Conservation (phyloP, 1,140 invertebrate genomes). For the Heliconius melpomene region DNA sequence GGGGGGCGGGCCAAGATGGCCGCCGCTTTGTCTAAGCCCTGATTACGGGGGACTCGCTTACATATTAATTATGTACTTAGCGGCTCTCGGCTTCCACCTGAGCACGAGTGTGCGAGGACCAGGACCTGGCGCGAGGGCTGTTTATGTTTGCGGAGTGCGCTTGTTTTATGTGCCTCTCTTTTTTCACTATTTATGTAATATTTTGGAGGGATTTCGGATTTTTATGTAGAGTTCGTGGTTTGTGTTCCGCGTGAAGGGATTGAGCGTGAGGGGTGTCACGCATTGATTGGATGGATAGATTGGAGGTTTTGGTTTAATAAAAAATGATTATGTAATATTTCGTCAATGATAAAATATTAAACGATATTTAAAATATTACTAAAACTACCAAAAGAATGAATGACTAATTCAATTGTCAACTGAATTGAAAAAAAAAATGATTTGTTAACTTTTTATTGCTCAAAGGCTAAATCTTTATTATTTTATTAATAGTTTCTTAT, state of each 20-base stretch:
- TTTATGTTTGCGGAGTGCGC: constrained; percentile 30
- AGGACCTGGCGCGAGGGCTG: constrained; percentile 14
- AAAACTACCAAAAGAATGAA: too few relatives aligned
- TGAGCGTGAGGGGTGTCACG: neutral
- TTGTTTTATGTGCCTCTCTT: constrained; percentile 24
- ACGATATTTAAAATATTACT: too few relatives aligned
- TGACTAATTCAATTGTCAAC: too few relatives aligned
- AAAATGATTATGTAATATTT: too few relatives aligned
- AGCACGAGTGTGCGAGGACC: constrained; percentile 13
- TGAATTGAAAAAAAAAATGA: too few relatives aligned
- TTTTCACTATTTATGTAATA: constrained; percentile 19
- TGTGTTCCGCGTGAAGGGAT: neutral
- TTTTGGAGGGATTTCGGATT: neutral
- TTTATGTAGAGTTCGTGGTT: neutral
- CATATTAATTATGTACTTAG: constrained; percentile 78
- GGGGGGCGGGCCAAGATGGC: constrained; percentile 65
- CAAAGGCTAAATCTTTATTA: too few relatives aligned
- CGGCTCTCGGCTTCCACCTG: constrained; percentile 50
- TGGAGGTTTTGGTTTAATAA: too few relatives aligned
- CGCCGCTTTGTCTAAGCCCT: constrained; percentile 71
- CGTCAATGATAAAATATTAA: too few relatives aligned
- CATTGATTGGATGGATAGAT: too few relatives aligned
- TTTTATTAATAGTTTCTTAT: too few relatives aligned
- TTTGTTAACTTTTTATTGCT: too few relatives aligned
- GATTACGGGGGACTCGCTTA: constrained; percentile 67